Base-by-base conservation (phyloP, 1,140 invertebrate genomes). In the Sarcophaga peregrina region DNA sequence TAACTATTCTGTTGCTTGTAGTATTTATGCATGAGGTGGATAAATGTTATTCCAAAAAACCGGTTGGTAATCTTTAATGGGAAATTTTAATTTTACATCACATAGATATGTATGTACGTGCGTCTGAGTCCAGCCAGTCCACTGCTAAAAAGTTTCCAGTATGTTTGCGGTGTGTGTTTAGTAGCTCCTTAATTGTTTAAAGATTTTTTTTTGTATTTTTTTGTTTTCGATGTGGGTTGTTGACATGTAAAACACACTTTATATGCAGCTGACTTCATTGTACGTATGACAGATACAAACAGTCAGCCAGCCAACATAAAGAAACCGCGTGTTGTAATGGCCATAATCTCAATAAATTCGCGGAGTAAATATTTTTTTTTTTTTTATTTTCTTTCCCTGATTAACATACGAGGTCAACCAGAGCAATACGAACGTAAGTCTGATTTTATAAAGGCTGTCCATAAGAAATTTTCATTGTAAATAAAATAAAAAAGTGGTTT, bases 171-270 rank as follows among this genome's bases (percentile, higher is more conserved):
- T 8, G 15, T 13, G 13, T n/a, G 54, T 58, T 58, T 15, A 58
- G 62, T 68, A 20, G 17, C 62, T 68, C 62, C 62, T 68, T 68
- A 68, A 68, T 58, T 68, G 62, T 68, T 7, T 5, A 58, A n/a
- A 58, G 6, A 58, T 15, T 58, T 58, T 58, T 37, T 37, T 37
- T 37, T 37, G 1, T 37, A 4, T 37, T 37, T 37, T 37, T 37
- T 37, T 37, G 25, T 37, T 4, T 20, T 68, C 62, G 2, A 25
- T 68, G 62, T 68, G 62, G 62, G 62, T 68, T 68, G 62, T 68
- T 68, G 62, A 68, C 62, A 68, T 25, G n/a, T 68, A 52, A 9
- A 52, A 52, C 50, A 52, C 50, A 9, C 8, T 52, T 9, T 13
- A 13, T 9, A 10, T 52, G 50, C 50, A 13, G 50, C 50, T 9